Base-by-base conservation (phyloP, 2,888 invertebrate genomes). In the Mythimna loreyi region DNA sequence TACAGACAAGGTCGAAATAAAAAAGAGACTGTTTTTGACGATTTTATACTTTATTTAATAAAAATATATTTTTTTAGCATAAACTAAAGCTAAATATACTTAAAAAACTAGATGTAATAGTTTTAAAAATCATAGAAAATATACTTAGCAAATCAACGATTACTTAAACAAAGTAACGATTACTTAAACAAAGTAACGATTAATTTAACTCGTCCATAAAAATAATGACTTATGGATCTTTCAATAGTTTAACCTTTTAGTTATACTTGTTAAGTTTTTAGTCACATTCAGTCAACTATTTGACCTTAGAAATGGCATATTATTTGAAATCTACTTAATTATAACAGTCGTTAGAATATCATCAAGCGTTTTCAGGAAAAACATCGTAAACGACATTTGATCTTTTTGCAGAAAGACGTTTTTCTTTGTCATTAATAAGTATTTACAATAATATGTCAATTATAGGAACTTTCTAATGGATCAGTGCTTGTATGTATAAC, bases 1-100 rank as follows among this genome's bases (percentile, higher is more conserved):
- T 0, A 4, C n/a, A 65, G 36, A 28, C 6, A 56, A 50, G n/a
- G 3, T 9, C 1, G 1, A 40, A 64, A 25, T 2, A 72, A 47
- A 9, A 43, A 4, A 47, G 13, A 33, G 7, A 11, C 28, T 3
- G 50, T 43, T n/a, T 23, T 2, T 49, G 30, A 21, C 13, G 21
- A 69, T 6, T 16, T 64, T 3, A 11, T 9, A 49, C 6, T 62
- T 70, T 71, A 71, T 40, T 30, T n/a, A n/a, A n/a, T n/a, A n/a
- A n/a, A 8, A 63, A 55, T 53, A 60, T 47, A 30, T 30, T 58
- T n/a, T 67, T 67, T 68, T 57, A 67, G 2, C 16, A 16, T 3
- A 23, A 49, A 49, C 13, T 40, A 23, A 5, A 56, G 2, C 33
- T 19, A n/a, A 25, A 43, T 21, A 4, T 43, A 25, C 71, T 61